Conservation (phyloP, 2,113 vertebrate genomes). For the Galbula dea region DNA sequence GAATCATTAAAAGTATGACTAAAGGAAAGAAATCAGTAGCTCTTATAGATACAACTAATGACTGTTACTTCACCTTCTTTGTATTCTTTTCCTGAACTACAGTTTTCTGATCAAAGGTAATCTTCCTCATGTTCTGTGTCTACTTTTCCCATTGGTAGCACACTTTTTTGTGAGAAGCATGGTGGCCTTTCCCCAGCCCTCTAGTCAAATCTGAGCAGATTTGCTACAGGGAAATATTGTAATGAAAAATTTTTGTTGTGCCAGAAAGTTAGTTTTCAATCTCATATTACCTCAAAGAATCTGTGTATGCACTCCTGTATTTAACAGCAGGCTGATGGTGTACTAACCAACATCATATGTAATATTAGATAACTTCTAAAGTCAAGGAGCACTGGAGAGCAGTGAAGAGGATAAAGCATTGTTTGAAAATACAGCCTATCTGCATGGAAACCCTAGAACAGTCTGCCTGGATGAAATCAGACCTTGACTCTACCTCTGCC, state of each 20-base stretch:
- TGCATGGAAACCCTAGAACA: conserved; percentile 39
- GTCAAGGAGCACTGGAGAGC: conserved; percentile 1
- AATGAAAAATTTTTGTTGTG: neutral
- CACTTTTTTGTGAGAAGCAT: neutral
- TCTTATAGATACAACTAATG: neutral
- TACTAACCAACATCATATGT: neutral
- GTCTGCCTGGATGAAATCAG: conserved; percentile 31
- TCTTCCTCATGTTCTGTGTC: neutral
- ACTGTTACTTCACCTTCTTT: neutral
- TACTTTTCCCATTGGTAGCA: neutral
- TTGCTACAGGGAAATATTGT: neutral
- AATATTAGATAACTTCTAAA: neutral
- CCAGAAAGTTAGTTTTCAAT: conserved; percentile 5
- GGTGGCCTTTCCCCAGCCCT: neutral
- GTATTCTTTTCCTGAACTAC: neutral
- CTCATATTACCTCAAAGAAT: neutral
- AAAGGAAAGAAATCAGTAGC: neutral
- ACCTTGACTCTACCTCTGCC: neutral
- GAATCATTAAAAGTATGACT: neutral
- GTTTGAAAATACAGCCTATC: conserved; percentile 40
- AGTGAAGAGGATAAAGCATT: neutral
- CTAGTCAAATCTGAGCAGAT: neutral
- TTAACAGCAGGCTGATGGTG: neutral
- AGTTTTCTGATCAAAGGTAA: neutral
- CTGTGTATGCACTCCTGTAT: neutral